Evolutionary conservation across 53 echinoderm and acorn worm genomes (phyloP), one percentile per base, ranked within the genome.

Genomic region (Temnopleurus reevesii): DNA sequence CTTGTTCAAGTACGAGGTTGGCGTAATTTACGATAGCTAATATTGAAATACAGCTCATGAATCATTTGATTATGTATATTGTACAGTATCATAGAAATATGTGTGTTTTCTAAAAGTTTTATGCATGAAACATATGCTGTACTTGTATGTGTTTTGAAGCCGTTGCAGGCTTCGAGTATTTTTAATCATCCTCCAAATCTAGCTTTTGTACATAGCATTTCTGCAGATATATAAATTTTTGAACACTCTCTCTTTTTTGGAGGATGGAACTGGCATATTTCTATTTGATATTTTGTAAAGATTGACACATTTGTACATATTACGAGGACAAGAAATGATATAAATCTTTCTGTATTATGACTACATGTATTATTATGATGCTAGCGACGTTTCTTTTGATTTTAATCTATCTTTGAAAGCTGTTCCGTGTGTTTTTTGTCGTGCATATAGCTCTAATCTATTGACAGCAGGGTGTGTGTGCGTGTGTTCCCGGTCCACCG

Each of bases 261-360:
- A 55, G 83, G 55, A 47, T 56, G 83, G 51, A 83, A 56, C 83
- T 83, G 83, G 83, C 55, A 83, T 28, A 83, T 83, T 83, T 83
- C 56, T 83, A 83, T 83, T n/a, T 56, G 83, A 83, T 56, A 83
- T 83, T 83, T 83, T 83, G 56, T 83, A 83, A 53, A 55, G 55
- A 83, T 47, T 23, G 49, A 79, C 24, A 79, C 46, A 27, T 79
- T 28, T 79, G 79, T 79, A 79, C 79, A 79, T 79, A 79, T 23
- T 41, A n/a, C 41, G 41, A 38, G 2, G 71, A 71, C 21, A n/a
- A 41, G 36, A 38, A 71, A 71, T 41, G n/a, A 41, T 71, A n/a
- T 63, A n/a, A n/a, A n/a, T n/a, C n/a, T n/a, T n/a, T n/a, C n/a
- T n/a, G n/a, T n/a, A n/a, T n/a, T n/a, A n/a, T n/a, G n/a, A n/a